A percentile compares a stretch with the other conserved stretches of the same genome.
These are phyloP conservation scores for Melinaea menophilus DNA, from an alignment of 2,888 invertebrate genomes.

Conservation along the genomic window DNA sequence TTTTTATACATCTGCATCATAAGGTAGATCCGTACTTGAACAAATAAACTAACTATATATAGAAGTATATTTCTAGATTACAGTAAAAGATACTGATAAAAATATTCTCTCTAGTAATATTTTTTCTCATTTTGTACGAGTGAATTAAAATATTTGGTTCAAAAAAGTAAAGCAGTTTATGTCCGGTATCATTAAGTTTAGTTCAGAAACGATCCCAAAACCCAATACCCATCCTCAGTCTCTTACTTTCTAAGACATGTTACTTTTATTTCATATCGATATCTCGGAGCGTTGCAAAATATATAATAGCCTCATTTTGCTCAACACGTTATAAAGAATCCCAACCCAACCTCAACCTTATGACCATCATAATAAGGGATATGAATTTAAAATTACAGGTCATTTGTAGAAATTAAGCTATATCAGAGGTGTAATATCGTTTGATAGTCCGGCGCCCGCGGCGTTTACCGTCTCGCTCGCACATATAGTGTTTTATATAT, in stretches of 20 bases:
- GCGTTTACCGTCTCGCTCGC: constrained; percentile 50
- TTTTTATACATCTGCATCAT: too few relatives aligned
- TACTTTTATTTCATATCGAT: constrained; percentile 36
- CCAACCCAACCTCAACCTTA: constrained; percentile 43
- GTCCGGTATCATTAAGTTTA: background rate
- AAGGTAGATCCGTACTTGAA: too few relatives aligned
- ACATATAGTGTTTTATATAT: constrained; percentile 31
- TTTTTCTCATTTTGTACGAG: too few relatives aligned
- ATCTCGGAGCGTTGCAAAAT: constrained; percentile 38
- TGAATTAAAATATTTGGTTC: too few relatives aligned
- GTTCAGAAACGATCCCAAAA: background rate
- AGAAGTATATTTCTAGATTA: too few relatives aligned
- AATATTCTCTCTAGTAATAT: too few relatives aligned
- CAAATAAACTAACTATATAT: too few relatives aligned
- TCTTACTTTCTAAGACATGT: background rate
- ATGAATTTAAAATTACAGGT: constrained; percentile 34
- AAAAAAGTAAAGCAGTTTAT: too few relatives aligned
- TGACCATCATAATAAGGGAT: constrained; percentile 37
- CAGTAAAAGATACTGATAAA: too few relatives aligned
- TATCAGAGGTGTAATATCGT: constrained; percentile 55
- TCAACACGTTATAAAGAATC: constrained; percentile 67
- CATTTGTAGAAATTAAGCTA: constrained; percentile 45
- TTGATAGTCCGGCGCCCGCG: constrained; percentile 54
- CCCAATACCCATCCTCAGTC: background rate
- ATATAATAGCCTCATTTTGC: constrained; percentile 61